phyloP scores from a whole-genome alignment of 2,888 invertebrate species.

The Holacanthella duospinosa region DNA sequence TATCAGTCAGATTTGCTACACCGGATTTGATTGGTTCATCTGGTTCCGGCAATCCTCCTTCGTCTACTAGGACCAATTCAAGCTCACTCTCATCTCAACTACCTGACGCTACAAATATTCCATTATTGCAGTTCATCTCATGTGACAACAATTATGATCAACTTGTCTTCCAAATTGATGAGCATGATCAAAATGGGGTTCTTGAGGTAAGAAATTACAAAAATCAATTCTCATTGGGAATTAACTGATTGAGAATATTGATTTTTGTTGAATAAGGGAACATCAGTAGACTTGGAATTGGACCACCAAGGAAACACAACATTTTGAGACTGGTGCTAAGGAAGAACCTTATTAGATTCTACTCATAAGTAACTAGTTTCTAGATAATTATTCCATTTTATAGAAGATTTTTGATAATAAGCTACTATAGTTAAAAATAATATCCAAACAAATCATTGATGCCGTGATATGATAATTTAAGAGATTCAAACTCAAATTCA shows the following conservation, averaged over 20 bases:
- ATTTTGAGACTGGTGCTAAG: too few relatives aligned
- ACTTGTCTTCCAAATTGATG: slow-evolving; percentile 25
- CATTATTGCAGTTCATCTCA: slow-evolving; percentile 13
- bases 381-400: too few relatives aligned
- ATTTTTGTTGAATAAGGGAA: neutral
- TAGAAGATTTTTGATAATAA: too few relatives aligned
- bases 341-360: too few relatives aligned
- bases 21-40: neutral
- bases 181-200: slow-evolving; percentile 28
- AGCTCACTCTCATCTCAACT: neutral
- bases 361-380: too few relatives aligned
- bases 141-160: slow-evolving; percentile 18
- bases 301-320: too few relatives aligned
- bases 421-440: too few relatives aligned
- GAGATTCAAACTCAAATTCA: too few relatives aligned
- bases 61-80: neutral
- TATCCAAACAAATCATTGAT: too few relatives aligned
- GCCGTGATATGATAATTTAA: too few relatives aligned
- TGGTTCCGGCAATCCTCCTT: neutral
- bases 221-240: neutral
- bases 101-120: neutral
- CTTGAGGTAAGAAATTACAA: slow-evolving; percentile 20
- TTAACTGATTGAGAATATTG: neutral
- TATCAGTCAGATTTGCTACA: neutral
- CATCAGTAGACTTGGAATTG: too few relatives aligned